Evolutionary conservation across 2,888 invertebrate species (phyloP).

Genomic region (Hyposoter dolosus): DNA sequence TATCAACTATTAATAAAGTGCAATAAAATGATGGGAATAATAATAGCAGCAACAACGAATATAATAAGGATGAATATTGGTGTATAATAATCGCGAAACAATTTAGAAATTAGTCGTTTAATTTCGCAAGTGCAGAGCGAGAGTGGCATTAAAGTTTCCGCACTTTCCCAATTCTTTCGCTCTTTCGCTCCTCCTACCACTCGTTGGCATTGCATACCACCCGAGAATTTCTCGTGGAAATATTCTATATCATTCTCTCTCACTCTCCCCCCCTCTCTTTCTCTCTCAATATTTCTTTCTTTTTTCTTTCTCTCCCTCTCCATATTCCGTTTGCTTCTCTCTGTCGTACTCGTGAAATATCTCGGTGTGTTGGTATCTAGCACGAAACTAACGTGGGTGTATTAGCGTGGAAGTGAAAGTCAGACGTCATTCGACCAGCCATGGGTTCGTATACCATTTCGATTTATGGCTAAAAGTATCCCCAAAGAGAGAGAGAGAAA

Average conservation of each 20-base stretch:
- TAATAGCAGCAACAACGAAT: neutral
- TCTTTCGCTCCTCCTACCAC: conserved; percentile 40
- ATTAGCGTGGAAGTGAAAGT: conserved; percentile 78
- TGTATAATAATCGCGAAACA: conserved; percentile 22
- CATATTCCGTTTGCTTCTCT: conserved; percentile 16
- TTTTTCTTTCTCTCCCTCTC: conserved; percentile 42
- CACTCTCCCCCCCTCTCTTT: conserved; percentile 40
- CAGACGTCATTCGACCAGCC: conserved; percentile 65
- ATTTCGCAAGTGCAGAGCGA: conserved; percentile 51
- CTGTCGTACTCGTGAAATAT: conserved; percentile 34
- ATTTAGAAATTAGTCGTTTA: conserved; percentile 55
- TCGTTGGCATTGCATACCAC: conserved; percentile 34
- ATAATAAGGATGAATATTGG: neutral
- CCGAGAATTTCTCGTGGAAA: conserved; percentile 51
- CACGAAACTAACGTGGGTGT: conserved; percentile 77
- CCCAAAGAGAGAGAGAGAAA: conserved; percentile 8
- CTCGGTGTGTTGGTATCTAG: conserved; percentile 70
- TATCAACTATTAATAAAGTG: neutral
- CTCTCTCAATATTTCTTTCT: neutral
- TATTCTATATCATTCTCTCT: conserved; percentile 54
- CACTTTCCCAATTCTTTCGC: conserved; percentile 56
- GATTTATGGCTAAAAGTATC: conserved; percentile 22
- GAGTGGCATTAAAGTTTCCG: conserved; percentile 49
- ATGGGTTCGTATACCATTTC: conserved; percentile 43
- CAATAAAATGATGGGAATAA: neutral